phyloP scores from a whole-genome alignment of 2,797 vertebrate species.

The Kryptolebias ocellatus region DNA sequence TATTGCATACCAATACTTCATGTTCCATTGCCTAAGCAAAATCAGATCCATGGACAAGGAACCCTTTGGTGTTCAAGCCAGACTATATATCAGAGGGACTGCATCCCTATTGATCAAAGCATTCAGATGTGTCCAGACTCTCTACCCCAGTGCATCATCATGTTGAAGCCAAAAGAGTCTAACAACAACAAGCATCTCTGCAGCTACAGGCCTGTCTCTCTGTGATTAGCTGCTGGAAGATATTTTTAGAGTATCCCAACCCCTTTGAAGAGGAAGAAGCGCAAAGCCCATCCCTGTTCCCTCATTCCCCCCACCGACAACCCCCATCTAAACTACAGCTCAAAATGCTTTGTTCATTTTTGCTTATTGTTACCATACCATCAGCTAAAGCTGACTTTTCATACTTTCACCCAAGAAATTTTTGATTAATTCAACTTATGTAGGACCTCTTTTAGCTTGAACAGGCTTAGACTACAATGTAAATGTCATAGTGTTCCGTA shows the following conservation, averaged over 20 bases:
- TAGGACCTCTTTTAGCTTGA: conserved; percentile 4
- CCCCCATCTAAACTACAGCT: conserved; percentile 46
- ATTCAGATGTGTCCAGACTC: conserved; percentile 66
- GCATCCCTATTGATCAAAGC: conserved; percentile 76
- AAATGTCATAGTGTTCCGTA: too few relatives aligned
- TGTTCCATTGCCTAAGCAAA: conserved; percentile 38
- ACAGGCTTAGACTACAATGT: background rate
- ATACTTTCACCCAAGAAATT: conserved; percentile 36
- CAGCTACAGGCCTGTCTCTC: conserved; percentile 63
- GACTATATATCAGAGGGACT: conserved; percentile 69
- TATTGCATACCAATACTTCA: conserved; percentile 36
- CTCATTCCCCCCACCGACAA: conserved; percentile 24
- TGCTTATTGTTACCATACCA: conserved; percentile 39
- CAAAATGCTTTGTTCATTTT: conserved; percentile 64
- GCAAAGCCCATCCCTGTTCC: conserved; percentile 32
- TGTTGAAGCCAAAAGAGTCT: conserved; percentile 72
- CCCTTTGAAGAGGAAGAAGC: conserved; percentile 74
- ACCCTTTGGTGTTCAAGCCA: conserved; percentile 62
- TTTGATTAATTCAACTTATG: conserved; percentile 16
- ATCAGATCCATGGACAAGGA: conserved; percentile 66
- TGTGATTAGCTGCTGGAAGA: conserved; percentile 70
- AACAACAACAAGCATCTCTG: conserved; percentile 76
- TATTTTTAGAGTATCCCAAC: conserved; percentile 77
- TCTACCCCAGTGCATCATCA: conserved; percentile 68
- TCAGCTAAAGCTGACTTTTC: conserved; percentile 43